A percentile compares a stretch with the other conserved stretches of the same genome.
phyloP scores from a whole-genome alignment of 30 jellyfish, hydroid and myxozoan genomes.

The Aurelia sp. region DNA sequence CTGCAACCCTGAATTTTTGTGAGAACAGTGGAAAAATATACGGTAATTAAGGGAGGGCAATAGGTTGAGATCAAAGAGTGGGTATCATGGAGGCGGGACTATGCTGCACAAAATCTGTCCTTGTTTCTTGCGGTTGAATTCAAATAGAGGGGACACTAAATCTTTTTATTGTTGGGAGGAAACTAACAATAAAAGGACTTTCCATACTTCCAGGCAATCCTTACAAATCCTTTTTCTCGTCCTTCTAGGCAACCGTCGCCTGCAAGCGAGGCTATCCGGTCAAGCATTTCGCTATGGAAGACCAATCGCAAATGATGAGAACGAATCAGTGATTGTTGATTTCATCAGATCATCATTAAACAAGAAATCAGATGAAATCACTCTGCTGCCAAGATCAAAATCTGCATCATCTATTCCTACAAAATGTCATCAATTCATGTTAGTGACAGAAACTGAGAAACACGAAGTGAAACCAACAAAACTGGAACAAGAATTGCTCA shows the following conservation, averaged over 20 bases:
- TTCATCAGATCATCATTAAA: slow-evolving; percentile 42
- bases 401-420: slow-evolving; percentile 76
- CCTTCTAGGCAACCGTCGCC: slow-evolving; percentile 15
- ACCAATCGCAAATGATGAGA: slow-evolving; percentile 47
- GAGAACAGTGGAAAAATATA: too few species aligned
- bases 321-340: slow-evolving; percentile 44
- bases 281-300: slow-evolving; percentile 74
- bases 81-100: too few species aligned
- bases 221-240: too few species aligned
- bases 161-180: too few species aligned
- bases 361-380: slow-evolving; percentile 41
- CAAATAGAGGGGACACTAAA: too few species aligned
- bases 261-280: slow-evolving; percentile 70
- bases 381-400: slow-evolving; percentile 65
- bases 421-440: slow-evolving; percentile 48
- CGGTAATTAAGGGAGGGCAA: too few species aligned
- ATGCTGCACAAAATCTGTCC: too few species aligned
- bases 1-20: too few species aligned
- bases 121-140: too few species aligned
- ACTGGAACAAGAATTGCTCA: slow-evolving; percentile 40
- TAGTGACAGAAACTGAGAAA: slow-evolving; percentile 45
- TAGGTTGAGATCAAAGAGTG: too few species aligned
- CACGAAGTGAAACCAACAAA: slow-evolving; percentile 19
- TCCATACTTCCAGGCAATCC: too few species aligned
- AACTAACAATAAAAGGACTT: too few species aligned